Conservation (phyloP, 2,888 invertebrate genomes). For the Metopia argyrocephala region DNA sequence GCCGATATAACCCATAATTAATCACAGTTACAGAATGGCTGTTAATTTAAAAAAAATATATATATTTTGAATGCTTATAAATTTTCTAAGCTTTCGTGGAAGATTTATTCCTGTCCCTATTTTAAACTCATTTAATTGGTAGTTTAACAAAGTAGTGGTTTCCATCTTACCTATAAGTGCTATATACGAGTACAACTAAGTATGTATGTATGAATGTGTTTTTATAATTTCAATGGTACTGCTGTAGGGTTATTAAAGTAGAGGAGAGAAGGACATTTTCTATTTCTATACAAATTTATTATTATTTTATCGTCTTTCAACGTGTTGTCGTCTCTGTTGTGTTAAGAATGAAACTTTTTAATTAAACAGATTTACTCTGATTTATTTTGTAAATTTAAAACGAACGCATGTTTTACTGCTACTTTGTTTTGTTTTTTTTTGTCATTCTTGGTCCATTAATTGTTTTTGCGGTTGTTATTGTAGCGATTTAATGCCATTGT, state of each 20-base stretch:
- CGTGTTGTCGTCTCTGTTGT: background rate
- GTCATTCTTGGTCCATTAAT: constrained; percentile 66
- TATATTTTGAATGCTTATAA: constrained; percentile 37
- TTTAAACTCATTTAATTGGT: constrained; percentile 45
- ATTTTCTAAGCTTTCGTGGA: constrained; percentile 37
- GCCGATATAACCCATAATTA: background rate
- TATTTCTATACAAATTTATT: constrained; percentile 40
- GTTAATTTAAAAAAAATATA: background rate
- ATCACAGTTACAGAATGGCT: background rate
- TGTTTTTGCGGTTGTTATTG: constrained; percentile 59
- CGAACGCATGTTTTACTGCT: too few relatives aligned
- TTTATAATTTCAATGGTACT: constrained; percentile 6
- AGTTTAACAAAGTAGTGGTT: constrained; percentile 45
- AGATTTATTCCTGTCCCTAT: constrained; percentile 37
- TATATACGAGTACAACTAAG: background rate
- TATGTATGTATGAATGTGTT: background rate
- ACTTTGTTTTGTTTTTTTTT: too few relatives aligned
- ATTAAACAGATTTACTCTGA: constrained; percentile 68
- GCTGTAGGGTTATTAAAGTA: background rate
- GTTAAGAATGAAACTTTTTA: constrained; percentile 64
- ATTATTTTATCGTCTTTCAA: constrained; percentile 9
- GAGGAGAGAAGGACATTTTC: constrained; percentile 40
- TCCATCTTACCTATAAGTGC: background rate
- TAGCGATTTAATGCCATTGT: constrained; percentile 41
- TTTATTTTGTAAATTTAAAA: constrained; percentile 67